phyloP scores from a whole-genome alignment of 2,888 invertebrate species.

The Drosophila recens region DNA sequence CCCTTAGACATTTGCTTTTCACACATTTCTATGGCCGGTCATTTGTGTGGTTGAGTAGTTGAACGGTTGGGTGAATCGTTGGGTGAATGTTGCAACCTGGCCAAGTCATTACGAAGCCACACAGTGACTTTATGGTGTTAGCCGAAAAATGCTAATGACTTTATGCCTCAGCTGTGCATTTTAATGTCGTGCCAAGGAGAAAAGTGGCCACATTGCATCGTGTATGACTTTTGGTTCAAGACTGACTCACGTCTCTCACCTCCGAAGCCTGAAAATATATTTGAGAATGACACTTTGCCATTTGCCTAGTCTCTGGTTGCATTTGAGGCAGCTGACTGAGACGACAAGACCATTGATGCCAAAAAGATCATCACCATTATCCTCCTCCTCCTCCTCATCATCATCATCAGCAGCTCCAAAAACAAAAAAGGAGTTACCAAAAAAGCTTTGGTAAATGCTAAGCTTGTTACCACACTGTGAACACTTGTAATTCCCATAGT shows the following conservation, averaged over 20 bases:
- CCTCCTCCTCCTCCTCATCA: conserved; percentile 22
- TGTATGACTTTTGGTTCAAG: conserved; percentile 15
- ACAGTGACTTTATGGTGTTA: conserved; percentile 35
- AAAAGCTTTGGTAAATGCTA: conserved; percentile 40
- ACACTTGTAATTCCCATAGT: conserved; percentile 24
- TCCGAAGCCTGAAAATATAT: conserved; percentile 48
- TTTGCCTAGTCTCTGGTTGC: conserved; percentile 49
- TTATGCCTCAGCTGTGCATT: conserved; percentile 76
- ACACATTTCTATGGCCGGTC: conserved; percentile 63
- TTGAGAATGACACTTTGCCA: conserved; percentile 66
- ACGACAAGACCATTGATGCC: conserved; percentile 63
- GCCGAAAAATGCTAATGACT: conserved; percentile 79
- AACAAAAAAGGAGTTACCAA: conserved; percentile 25
- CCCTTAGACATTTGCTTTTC: conserved; percentile 60
- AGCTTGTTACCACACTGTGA: conserved; percentile 38
- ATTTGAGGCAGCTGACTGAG: conserved; percentile 48
- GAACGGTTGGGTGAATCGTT: conserved; percentile 17
- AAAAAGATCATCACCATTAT: conserved; percentile 42
- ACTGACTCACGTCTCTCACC: conserved; percentile 45
- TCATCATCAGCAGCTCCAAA: conserved; percentile 19
- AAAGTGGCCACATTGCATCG: conserved; percentile 13
- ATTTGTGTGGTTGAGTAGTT: conserved; percentile 42
- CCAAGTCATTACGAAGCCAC: conserved; percentile 44
- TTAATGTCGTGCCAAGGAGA: conserved; percentile 70
- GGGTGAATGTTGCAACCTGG: conserved; percentile 38